phyloP scores from a whole-genome alignment of 1,140 invertebrate species.

The Drosophila sp. region DNA sequence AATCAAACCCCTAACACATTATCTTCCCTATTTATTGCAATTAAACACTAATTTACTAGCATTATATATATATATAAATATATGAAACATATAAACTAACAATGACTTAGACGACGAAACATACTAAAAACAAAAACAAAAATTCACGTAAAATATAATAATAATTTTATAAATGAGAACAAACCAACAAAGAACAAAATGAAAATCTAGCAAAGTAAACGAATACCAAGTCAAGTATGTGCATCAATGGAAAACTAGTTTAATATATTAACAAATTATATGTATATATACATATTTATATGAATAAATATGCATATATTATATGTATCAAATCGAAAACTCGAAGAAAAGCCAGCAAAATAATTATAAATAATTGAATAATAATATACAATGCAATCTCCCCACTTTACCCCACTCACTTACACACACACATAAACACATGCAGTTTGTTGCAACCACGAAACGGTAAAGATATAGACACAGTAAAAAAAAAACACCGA shows the following conservation, averaged over 20 bases:
- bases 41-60: slow-evolving; percentile 58
- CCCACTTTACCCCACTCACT: slow-evolving; percentile 19
- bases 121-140: slow-evolving; percentile 71
- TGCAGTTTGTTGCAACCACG: slow-evolving; percentile 32
- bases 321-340: slow-evolving; percentile 53
- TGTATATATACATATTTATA: slow-evolving; percentile 40
- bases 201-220: slow-evolving; percentile 74
- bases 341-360: slow-evolving; percentile 37
- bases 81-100: slow-evolving; percentile 59
- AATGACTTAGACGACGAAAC: slow-evolving; percentile 72
- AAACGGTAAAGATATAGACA: slow-evolving; percentile 50
- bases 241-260: slow-evolving; percentile 65
- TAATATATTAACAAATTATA: slow-evolving; percentile 72
- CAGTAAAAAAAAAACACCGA: slow-evolving; percentile 30
- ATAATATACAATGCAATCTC: slow-evolving; percentile 48
- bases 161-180: slow-evolving; percentile 67
- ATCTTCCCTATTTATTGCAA: slow-evolving; percentile 61
- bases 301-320: slow-evolving; percentile 27
- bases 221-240: slow-evolving; percentile 73
- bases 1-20: slow-evolving; percentile 7
- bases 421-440: slow-evolving; percentile 40
- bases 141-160: slow-evolving; percentile 53
- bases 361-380: slow-evolving; percentile 39
- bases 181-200: slow-evolving; percentile 30
- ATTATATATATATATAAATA: slow-evolving; percentile 50